A percentile compares a stretch with the other conserved stretches of the same genome.
Conservation (phyloP, 2,113 vertebrate genomes). For the Chaetodon auriga region DNA sequence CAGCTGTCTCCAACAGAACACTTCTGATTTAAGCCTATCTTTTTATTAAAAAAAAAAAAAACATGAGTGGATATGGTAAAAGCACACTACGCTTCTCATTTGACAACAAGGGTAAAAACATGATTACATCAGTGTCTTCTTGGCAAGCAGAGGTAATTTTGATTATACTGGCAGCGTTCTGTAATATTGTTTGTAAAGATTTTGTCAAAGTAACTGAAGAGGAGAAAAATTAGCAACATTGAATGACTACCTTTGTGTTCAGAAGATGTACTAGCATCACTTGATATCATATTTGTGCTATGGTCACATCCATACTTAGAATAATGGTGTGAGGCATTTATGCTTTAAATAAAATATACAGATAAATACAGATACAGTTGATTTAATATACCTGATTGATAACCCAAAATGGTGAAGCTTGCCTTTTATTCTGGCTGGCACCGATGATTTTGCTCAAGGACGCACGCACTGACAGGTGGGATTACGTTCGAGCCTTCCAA, state of each 20-base stretch:
- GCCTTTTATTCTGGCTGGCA: background rate
- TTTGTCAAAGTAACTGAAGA: background rate
- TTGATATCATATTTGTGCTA: background rate
- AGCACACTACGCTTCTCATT: background rate
- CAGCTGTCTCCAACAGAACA: slow-evolving; percentile 28
- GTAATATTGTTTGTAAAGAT: background rate
- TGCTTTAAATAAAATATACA: background rate
- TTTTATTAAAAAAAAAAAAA: background rate
- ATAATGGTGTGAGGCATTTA: background rate
- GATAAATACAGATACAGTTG: background rate
- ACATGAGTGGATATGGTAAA: background rate
- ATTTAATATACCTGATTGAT: slow-evolving; percentile 5
- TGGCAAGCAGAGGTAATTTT: background rate
- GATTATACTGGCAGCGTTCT: background rate
- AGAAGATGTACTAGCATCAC: background rate
- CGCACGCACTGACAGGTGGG: background rate
- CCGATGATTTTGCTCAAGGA: slow-evolving; percentile 35
- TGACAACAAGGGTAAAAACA: background rate
- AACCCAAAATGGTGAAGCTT: background rate
- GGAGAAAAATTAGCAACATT: background rate
- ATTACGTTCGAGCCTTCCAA: slow-evolving; percentile 28
- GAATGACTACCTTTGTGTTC: background rate
- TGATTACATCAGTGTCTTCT: slow-evolving; percentile 2
- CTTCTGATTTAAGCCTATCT: slow-evolving; percentile 16
- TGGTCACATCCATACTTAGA: background rate